Percentiles rank a stretch among this genome's conserved stretches.
Conservation (phyloP, 2,888 invertebrate genomes). For the Cheilosia grossa region DNA sequence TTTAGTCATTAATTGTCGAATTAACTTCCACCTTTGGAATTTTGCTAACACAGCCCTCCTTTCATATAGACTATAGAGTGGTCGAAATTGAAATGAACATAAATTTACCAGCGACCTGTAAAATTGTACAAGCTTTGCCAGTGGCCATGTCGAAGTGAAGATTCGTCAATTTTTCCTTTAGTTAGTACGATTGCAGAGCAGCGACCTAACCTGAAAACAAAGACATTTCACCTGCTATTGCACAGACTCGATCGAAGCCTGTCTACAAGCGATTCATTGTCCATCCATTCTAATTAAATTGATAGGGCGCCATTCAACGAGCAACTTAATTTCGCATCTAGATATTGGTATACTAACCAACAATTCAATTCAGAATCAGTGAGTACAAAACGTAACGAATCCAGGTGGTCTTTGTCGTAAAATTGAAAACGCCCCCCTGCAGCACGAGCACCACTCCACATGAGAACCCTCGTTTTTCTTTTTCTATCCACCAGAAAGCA, state of each 20-base stretch:
- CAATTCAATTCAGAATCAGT: constrained; percentile 6
- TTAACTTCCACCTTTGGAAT: too few species aligned
- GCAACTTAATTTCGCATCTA: not conserved
- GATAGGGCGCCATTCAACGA: not conserved
- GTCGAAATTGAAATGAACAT: too few species aligned
- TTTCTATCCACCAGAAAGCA: constrained; percentile 7
- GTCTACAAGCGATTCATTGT: not conserved
- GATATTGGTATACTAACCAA: constrained; percentile 3
- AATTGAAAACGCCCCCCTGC: constrained; percentile 1
- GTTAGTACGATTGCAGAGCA: too few species aligned
- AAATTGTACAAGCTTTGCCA: too few species aligned
- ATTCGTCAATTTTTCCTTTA: too few species aligned
- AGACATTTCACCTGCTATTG: too few species aligned
- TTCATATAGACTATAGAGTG: too few species aligned
- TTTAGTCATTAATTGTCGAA: too few species aligned
- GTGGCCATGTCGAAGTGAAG: too few species aligned
- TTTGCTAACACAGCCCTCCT: too few species aligned
- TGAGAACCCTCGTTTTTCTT: not conserved
- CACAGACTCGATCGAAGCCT: not conserved
- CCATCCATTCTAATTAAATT: constrained; percentile 16
- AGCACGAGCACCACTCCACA: not conserved
- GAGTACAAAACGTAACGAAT: not conserved
- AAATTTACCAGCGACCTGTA: too few species aligned
- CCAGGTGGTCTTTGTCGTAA: constrained; percentile 5
- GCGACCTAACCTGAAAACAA: too few species aligned